Percentiles rank a stretch among this genome's conserved stretches.
These are phyloP conservation scores for Poeciliopsis turrubarensis DNA, from an alignment of 2,113 vertebrate genomes.

Conservation along the genomic window DNA sequence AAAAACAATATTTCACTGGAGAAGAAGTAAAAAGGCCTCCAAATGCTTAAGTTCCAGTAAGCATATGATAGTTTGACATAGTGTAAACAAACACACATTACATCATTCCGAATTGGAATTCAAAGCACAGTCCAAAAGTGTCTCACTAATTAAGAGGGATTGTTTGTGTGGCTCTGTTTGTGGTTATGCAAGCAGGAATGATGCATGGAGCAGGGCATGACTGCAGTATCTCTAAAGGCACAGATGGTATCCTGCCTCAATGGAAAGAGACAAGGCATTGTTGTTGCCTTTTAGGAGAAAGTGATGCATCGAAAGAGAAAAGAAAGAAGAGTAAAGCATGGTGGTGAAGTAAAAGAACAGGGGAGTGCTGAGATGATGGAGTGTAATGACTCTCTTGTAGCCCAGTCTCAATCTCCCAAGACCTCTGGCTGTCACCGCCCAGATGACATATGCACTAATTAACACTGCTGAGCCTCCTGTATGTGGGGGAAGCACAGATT, in stretches of 20 bases:
- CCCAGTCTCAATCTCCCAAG: conserved; percentile 65
- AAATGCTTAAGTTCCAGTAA: conserved; percentile 24
- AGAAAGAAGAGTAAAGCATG: conserved; percentile 49
- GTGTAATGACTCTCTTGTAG: conserved; percentile 67
- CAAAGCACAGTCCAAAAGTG: conserved; percentile 36
- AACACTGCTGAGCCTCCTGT: conserved; percentile 50
- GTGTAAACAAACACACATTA: conserved; percentile 40
- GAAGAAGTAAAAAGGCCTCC: conserved; percentile 6
- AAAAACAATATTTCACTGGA: background rate
- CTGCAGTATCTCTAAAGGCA: conserved; percentile 66
- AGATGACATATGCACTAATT: conserved; percentile 76
- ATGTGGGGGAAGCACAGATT: conserved; percentile 32
- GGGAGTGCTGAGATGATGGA: conserved; percentile 65
- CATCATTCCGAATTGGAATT: conserved; percentile 45
- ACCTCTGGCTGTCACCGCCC: conserved; percentile 70
- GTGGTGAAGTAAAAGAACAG: conserved; percentile 51
- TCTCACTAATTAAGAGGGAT: conserved; percentile 55
- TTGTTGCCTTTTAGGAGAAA: conserved; percentile 63
- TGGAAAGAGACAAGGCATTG: conserved; percentile 57
- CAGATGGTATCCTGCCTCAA: conserved; percentile 66
- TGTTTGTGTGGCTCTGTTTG: conserved; percentile 38
- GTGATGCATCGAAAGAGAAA: conserved; percentile 59
- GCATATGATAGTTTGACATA: conserved; percentile 34
- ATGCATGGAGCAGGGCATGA: conserved; percentile 48
- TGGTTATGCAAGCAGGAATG: conserved; percentile 49